Percentiles rank a stretch among this genome's conserved stretches.
These are phyloP conservation scores for Macrochelys suwanniensis DNA, from an alignment of 2,797 vertebrate species.

Conservation along the genomic window DNA sequence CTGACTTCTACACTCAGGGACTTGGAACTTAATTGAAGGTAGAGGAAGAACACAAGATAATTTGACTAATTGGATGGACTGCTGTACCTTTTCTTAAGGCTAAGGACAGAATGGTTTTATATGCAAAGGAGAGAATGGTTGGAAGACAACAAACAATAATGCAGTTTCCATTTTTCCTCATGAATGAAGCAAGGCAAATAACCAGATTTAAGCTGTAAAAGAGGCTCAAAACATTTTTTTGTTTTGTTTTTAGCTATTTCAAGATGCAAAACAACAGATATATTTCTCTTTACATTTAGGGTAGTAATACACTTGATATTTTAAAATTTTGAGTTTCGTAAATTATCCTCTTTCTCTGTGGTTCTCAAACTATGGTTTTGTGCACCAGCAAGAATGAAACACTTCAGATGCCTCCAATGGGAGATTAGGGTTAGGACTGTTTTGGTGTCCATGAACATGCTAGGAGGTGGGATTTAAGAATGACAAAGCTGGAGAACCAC, in stretches of 20 bases:
- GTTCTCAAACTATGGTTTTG: background rate
- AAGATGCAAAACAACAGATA: background rate
- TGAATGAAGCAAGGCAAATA: background rate
- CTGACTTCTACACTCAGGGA: background rate
- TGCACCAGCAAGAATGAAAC: background rate
- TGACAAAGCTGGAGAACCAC: background rate
- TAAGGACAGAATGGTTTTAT: background rate
- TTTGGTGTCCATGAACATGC: background rate
- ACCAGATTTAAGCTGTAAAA: background rate
- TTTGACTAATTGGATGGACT: background rate
- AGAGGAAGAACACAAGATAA: constrained; percentile 44
- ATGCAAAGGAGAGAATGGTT: background rate
- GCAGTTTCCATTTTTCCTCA: background rate
- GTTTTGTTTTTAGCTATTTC: background rate
- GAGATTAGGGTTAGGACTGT: background rate
- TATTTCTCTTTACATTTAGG: background rate
- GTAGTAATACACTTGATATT: background rate
- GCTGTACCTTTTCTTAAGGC: background rate
- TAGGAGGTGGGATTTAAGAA: background rate
- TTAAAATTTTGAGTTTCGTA: background rate
- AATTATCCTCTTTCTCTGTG: background rate
- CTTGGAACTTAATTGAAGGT: background rate
- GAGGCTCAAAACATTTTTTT: background rate
- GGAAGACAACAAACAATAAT: background rate
- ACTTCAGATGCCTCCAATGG: background rate